phyloP scores from a whole-genome alignment of 2,797 vertebrate species.

The Gallinago solitaria region DNA sequence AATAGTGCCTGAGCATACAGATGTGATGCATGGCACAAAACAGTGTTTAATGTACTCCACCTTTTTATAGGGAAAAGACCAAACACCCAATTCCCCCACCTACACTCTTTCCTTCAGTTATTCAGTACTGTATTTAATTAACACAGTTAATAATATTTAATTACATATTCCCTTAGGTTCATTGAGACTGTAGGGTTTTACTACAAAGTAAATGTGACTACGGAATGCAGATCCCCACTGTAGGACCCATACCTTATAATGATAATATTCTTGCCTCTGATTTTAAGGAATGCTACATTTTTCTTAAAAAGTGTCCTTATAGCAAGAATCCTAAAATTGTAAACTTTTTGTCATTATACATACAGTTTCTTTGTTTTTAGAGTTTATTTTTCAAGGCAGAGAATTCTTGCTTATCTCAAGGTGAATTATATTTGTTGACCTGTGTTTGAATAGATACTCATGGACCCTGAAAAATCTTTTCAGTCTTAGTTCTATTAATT shows the following conservation, averaged over 20 bases:
- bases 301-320: neutral
- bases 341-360: neutral
- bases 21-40: neutral
- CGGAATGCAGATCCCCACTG: neutral
- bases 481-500: neutral
- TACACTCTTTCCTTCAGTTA: neutral
- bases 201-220: neutral
- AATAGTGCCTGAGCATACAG: neutral
- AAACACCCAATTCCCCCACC: neutral
- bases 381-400: neutral
- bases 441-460: neutral
- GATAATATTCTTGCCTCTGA: neutral
- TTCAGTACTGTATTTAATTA: neutral
- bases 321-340: neutral
- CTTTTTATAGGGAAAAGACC: neutral
- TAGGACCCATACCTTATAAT: neutral
- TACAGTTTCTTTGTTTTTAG: neutral
- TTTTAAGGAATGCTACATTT: neutral
- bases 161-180: neutral
- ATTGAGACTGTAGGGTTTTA: neutral
- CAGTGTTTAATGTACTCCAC: neutral
- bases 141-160: neutral
- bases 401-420: neutral
- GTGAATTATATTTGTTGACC: neutral
- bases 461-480: neutral